Evolutionary conservation across 2,888 invertebrate genomes (phyloP).

Genomic region (Eueremaeus valkanovi): DNA sequence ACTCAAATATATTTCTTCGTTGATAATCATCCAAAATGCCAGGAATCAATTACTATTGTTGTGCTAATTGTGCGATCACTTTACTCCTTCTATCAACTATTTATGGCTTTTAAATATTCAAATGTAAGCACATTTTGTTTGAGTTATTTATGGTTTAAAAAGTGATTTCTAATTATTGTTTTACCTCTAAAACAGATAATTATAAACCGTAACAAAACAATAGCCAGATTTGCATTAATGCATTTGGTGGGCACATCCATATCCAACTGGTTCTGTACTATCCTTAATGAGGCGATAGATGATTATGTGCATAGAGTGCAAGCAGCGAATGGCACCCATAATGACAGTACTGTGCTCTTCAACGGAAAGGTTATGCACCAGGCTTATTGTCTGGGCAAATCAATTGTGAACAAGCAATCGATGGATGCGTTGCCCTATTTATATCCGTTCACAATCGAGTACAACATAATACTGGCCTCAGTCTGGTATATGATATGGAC

Average conservation of each 20-base stretch:
- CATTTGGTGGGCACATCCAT: conserved; percentile 72
- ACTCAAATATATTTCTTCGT: conserved; percentile 64
- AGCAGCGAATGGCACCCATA: background rate
- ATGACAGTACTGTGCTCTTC: background rate
- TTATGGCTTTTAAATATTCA: conserved; percentile 75
- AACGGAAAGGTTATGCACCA: background rate
- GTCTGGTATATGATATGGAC: conserved; percentile 72
- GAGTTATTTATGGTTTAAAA: conserved; percentile 38
- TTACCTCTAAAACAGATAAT: conserved; percentile 56
- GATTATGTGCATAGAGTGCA: conserved; percentile 54
- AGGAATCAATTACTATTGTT: conserved; percentile 55
- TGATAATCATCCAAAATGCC: conserved; percentile 59
- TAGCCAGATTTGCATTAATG: conserved; percentile 70
- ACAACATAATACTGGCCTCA: conserved; percentile 72
- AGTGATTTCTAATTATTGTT: background rate
- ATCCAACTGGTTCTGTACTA: conserved; percentile 75
- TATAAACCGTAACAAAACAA: conserved; percentile 59
- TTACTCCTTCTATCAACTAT: conserved; percentile 70
- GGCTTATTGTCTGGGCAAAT: conserved; percentile 25
- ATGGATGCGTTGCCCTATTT: conserved; percentile 57
- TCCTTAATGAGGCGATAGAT: conserved; percentile 68
- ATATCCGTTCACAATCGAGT: conserved; percentile 75
- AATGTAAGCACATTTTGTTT: conserved; percentile 63
- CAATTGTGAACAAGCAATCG: conserved; percentile 39
- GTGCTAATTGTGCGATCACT: conserved; percentile 66